These are phyloP conservation scores for Barnardius zonarius DNA, from an alignment of 2,113 vertebrate species.

Conservation along the genomic window DNA sequence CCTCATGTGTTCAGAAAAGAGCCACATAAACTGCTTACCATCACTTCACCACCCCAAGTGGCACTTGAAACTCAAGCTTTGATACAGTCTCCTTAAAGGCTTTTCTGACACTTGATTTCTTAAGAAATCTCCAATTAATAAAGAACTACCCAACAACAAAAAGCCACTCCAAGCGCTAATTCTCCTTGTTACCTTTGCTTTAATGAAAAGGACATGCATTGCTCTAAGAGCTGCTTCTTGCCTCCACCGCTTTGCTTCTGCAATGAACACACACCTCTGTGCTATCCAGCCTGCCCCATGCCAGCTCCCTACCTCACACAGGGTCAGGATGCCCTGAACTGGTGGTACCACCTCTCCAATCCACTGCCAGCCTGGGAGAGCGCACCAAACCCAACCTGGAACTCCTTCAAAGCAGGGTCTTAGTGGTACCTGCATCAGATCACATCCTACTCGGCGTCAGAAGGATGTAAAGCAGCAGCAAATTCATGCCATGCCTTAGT, in stretches of 20 bases:
- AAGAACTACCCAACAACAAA: background rate
- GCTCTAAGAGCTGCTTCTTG: background rate
- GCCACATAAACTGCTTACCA: background rate
- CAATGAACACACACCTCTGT: background rate
- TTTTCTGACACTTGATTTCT: background rate
- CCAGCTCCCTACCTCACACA: background rate
- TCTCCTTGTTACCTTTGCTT: background rate
- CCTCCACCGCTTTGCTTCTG: background rate
- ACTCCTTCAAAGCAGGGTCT: background rate
- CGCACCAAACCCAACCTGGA: background rate
- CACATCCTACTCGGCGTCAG: background rate
- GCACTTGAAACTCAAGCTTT: background rate
- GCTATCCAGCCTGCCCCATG: background rate
- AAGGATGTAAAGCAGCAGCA: background rate
- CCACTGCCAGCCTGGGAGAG: background rate
- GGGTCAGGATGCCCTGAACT: background rate
- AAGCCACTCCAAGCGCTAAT: background rate
- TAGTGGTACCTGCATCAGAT: background rate
- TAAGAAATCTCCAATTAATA: background rate
- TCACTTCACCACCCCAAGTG: background rate
- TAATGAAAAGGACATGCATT: background rate
- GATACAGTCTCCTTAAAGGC: background rate
- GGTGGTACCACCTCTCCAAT: background rate
- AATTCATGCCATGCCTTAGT: background rate
- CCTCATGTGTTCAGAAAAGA: rapidly evolving